Base-by-base conservation (phyloP, 1,140 invertebrate genomes). In the Myzus persicae region DNA sequence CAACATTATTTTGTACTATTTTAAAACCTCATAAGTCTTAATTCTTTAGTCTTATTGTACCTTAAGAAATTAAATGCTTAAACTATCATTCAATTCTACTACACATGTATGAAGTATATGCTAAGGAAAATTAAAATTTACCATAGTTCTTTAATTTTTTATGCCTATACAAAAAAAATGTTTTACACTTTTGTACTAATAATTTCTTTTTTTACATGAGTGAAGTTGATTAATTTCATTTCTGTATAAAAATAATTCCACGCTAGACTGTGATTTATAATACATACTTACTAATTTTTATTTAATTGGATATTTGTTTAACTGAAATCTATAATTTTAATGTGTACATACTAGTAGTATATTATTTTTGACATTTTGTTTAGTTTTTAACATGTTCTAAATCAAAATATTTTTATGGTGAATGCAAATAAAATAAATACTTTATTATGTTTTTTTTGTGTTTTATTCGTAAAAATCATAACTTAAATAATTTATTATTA, bases 401-500 rank as follows among this genome's bases (percentile, higher is more conserved):
- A 38, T 89, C 26, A 46, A 82, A 48, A 88, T 88, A 36, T 89
- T 89, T 89, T 38, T 54, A 40, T 40, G 7, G 54, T 40, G 5
- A 48, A 48, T 24, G 22, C 20, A 48, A 92, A 82, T 38, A 9
- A 81, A 92, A 82, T 48, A 81, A 92, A 82, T 82, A 40, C 48
- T 54, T 4, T 0, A n/a, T 76, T 31, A 67, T n/a, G 20, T 38
- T 54, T 38, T 89, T 42, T 54, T 90, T 90, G 24, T 42, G 7
- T 90, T 90, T 59, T 90, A 67, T 59, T 90, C 18, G 5, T 67
- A 90, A 90, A 90, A 90, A 67, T 42, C 6, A 82, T 48, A 82
- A 48, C 44, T 82, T 81, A 81, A 81, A 82, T 92, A 46, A 81
- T 82, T 82, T 82, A 82, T 48, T 42, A 85, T 93, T 93, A 93